Conservation (phyloP, 2,797 vertebrate genomes). For the Pseudochirops cupreus region DNA sequence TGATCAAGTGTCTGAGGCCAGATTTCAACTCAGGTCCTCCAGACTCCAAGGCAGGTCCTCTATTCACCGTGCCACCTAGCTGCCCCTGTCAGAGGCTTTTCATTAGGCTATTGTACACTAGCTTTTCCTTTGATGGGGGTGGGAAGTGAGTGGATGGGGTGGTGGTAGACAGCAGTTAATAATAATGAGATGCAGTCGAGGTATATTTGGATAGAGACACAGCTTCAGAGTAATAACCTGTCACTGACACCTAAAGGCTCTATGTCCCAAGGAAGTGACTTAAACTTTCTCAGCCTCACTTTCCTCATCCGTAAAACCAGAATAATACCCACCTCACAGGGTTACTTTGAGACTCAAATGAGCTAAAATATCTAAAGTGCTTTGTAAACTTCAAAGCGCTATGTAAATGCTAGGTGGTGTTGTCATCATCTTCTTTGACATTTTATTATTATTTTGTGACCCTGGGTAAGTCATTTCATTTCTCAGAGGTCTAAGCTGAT, state of each 20-base stretch:
- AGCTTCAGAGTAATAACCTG: not conserved
- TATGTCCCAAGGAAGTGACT: not conserved
- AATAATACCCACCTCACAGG: not conserved
- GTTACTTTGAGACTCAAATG: not conserved
- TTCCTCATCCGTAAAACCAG: not conserved
- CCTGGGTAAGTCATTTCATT: not conserved
- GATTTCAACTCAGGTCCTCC: too few relatives aligned
- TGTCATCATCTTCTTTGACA: not conserved
- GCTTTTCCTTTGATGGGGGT: not conserved
- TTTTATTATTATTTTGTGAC: not conserved
- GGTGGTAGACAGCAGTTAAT: not conserved
- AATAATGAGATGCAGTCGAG: not conserved
- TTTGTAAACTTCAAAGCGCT: not conserved
- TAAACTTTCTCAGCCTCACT: not conserved
- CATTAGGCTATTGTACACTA: conserved; percentile 11
- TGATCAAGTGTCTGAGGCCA: too few relatives aligned
- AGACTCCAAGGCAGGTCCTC: too few relatives aligned
- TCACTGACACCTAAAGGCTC: not conserved
- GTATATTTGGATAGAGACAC: not conserved
- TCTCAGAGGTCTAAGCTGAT: not conserved
- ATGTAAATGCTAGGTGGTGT: not conserved
- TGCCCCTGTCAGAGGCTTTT: not conserved
- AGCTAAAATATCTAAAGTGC: not conserved
- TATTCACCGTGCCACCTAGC: too few relatives aligned
- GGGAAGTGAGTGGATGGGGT: not conserved